Base-by-base conservation (phyloP, 1,140 invertebrate species). In the Aphidius gifuensis region DNA sequence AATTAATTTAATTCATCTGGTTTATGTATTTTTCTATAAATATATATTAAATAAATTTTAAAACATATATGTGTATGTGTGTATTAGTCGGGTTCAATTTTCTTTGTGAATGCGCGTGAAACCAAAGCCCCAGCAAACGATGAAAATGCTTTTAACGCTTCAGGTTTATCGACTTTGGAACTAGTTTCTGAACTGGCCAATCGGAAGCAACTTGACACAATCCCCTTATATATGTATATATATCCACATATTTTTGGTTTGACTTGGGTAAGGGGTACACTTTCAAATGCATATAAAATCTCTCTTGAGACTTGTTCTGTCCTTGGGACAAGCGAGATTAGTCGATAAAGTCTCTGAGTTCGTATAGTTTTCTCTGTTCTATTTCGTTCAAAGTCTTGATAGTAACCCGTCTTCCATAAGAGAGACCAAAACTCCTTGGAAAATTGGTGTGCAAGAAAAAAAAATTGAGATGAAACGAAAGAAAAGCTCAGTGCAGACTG, bases 271-370 rank as follows among this genome's bases (percentile, higher is more conserved):
- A 32, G 23, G 23, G 23, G 23, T 32, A 32, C 4, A 32, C 23
- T 32, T 32, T 43, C 21, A 46, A 50, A 57, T 61, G 58, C 59
- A 64, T 64, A 57, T 61, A 57, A 57, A 57, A 64, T 64, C 54
- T 42, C 21, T 9, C 9, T 38, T 44, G n/a, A 59, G 23, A 48
- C 39, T 42, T 62, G 23, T 32, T 32, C 54, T 69, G 64, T 69
- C 68, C 63, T 68, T 66, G 49, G 61, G 51, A 56, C 68, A 65
- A 48, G 45, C 58, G 50, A 70, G 73, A 75, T 75, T 75, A 74
- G 71, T 72, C 74, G 72, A 75, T 74, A 74, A 73, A 73, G 67
- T 70, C 55, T 39, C 46, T 9, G 51, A 32, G 16, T 47, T 59
- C 42, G 21, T 9, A 9, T n/a, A 49, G 21, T 9, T 39, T 45